Evolutionary conservation across 2,113 vertebrate genomes (phyloP).

Genomic region (Menura novaehollandiae): DNA sequence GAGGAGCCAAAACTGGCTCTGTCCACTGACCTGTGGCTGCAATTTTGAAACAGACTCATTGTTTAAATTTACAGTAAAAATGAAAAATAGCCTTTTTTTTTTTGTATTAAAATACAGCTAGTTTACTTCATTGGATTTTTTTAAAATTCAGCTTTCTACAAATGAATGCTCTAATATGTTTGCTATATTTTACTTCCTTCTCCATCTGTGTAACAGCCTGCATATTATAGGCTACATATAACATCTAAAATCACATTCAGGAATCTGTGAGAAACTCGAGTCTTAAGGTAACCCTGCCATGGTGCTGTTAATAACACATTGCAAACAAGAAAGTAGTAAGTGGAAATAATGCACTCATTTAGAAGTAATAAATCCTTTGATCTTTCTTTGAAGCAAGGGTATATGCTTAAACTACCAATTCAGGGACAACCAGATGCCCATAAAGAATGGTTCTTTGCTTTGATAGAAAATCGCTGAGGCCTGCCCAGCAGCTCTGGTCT

Average conservation of each 20-base stretch:
- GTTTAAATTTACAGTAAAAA: neutral
- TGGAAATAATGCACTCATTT: conserved; percentile 79
- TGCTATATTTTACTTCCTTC: conserved; percentile 8
- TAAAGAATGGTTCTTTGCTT: conserved; percentile 77
- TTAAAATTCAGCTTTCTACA: neutral
- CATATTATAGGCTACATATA: conserved; percentile 1
- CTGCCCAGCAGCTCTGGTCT: conserved; percentile 80
- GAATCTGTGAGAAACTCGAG: conserved; percentile 57
- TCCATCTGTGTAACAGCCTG: conserved; percentile 44
- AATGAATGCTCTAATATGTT: neutral
- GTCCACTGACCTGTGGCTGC: neutral
- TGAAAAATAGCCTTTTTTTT: neutral
- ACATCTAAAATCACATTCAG: conserved; percentile 41
- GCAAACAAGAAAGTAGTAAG: conserved; percentile 77
- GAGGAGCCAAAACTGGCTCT: neutral
- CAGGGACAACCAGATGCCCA: conserved; percentile 79
- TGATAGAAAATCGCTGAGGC: conserved; percentile 78
- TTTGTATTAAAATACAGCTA: neutral
- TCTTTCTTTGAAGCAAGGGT: conserved; percentile 78
- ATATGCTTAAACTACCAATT: conserved; percentile 79
- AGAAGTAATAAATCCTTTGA: conserved; percentile 82
- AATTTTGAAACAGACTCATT: neutral
- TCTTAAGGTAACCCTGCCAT: conserved; percentile 69
- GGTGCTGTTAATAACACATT: conserved; percentile 77
- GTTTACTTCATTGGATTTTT: neutral